A percentile compares a stretch with the other conserved stretches of the same genome.
Conservation (phyloP, 1,140 invertebrate genomes). For the Aphis gossypii region DNA sequence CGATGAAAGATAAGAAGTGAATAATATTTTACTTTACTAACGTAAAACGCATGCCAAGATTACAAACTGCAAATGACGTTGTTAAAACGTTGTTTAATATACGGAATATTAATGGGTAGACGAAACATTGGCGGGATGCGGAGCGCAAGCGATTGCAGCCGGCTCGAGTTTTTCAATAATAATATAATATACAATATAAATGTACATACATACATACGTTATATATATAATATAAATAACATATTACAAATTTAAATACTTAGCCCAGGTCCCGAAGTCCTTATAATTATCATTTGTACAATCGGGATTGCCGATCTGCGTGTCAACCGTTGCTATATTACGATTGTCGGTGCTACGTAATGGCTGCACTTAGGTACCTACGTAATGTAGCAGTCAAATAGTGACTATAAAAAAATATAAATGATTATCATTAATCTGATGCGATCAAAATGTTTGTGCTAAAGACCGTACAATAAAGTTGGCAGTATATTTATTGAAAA, state of each 20-base stretch:
- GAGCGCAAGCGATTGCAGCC: not conserved
- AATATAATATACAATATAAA: not conserved
- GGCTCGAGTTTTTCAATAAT: conserved; percentile 36
- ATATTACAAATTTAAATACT: not conserved
- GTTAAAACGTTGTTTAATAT: not conserved
- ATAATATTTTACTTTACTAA: conserved; percentile 7
- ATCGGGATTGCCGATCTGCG: conserved; percentile 21
- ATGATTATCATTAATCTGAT: not conserved
- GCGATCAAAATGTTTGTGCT: not conserved
- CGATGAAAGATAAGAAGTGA: not conserved
- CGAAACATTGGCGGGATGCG: not conserved
- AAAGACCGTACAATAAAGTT: not conserved
- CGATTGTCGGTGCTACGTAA: not conserved
- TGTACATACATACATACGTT: not conserved
- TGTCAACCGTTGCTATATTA: conserved; percentile 21
- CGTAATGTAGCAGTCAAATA: conserved; percentile 14
- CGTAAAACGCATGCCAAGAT: conserved; percentile 17
- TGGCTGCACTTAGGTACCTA: conserved; percentile 5
- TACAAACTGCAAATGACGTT: conserved; percentile 24
- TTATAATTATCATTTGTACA: not conserved
- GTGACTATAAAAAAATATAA: not conserved
- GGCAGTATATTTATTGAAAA: not conserved
- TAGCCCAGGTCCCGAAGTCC: not conserved
- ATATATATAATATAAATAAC: not conserved
- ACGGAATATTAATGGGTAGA: not conserved